Conservation (phyloP, 2,113 vertebrate genomes). For the Ictalurus furcatus region DNA sequence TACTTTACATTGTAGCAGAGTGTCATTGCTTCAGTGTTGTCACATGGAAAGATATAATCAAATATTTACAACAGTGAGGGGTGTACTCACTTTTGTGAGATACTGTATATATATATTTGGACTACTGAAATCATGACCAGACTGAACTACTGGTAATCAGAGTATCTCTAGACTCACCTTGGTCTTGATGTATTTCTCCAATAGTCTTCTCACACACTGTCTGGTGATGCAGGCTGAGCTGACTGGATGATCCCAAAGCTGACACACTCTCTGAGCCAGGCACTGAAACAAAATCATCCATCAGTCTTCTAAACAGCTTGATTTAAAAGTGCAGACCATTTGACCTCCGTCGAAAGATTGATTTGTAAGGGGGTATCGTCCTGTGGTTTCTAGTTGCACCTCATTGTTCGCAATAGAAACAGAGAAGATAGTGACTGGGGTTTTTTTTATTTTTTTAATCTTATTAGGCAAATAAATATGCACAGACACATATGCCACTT, state of each 20-base stretch:
- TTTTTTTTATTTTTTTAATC: background rate
- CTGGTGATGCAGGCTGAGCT: conserved; percentile 82
- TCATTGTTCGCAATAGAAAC: background rate
- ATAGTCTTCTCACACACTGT: conserved; percentile 78
- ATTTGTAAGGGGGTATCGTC: too few relatives aligned
- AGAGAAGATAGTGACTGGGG: background rate
- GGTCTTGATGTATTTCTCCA: conserved; percentile 74
- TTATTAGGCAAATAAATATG: background rate
- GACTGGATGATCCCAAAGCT: conserved; percentile 86
- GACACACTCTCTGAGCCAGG: conserved; percentile 77
- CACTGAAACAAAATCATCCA: too few relatives aligned
- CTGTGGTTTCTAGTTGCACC: too few relatives aligned
- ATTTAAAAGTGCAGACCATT: too few relatives aligned
- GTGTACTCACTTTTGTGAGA: too few relatives aligned
- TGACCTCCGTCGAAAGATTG: too few relatives aligned
- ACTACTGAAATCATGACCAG: background rate
- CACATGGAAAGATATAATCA: too few relatives aligned
- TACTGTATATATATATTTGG: too few relatives aligned
- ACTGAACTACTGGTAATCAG: background rate
- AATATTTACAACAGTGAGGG: too few relatives aligned
- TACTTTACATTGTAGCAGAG: too few relatives aligned
- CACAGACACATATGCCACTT: conserved; percentile 27
- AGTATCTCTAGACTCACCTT: conserved; percentile 68
- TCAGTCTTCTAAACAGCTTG: too few relatives aligned
- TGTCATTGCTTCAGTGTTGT: too few relatives aligned